Conservation (phyloP, 1,140 invertebrate species). For the Belonocnema kinseyi region DNA sequence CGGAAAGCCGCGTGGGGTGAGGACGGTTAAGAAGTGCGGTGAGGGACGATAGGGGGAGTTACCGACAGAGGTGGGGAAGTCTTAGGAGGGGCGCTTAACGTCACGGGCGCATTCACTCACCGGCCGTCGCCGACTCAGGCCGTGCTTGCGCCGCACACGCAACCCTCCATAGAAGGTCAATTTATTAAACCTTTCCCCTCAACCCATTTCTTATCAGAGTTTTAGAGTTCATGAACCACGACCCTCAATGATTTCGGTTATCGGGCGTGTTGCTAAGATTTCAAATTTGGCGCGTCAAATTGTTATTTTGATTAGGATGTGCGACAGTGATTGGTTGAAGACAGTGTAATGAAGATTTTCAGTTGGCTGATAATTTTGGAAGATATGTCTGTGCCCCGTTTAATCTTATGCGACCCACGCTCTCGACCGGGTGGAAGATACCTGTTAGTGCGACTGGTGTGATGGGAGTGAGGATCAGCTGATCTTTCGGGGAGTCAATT, state of each 20-base stretch:
- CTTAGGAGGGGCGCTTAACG: slow-evolving; percentile 69
- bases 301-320: neutral
- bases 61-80: slow-evolving; percentile 52
- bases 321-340: slow-evolving; percentile 23
- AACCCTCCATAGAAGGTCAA: slow-evolving; percentile 65
- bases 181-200: slow-evolving; percentile 47
- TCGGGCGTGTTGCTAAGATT: slow-evolving; percentile 17
- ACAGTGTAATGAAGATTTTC: neutral
- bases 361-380: neutral
- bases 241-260: neutral
- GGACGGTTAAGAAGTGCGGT: slow-evolving; percentile 34
- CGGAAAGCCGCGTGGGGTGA: slow-evolving; percentile 44
- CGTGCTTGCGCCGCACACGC: slow-evolving; percentile 64
- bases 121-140: slow-evolving; percentile 70
- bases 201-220: neutral
- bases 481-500: slow-evolving; percentile 54
- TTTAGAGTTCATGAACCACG: neutral
- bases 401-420: neutral
- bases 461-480: slow-evolving; percentile 60
- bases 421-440: slow-evolving; percentile 19
- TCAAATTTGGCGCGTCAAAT: slow-evolving; percentile 30
- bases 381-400: slow-evolving; percentile 9
- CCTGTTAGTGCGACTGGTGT: slow-evolving; percentile 38
- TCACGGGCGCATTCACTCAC: slow-evolving; percentile 72
- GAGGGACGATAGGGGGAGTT: slow-evolving; percentile 28